Evolutionary conservation across 2,797 vertebrate species (phyloP), one percentile per base, ranked within the genome.

Genomic region (Malurus splendens): DNA sequence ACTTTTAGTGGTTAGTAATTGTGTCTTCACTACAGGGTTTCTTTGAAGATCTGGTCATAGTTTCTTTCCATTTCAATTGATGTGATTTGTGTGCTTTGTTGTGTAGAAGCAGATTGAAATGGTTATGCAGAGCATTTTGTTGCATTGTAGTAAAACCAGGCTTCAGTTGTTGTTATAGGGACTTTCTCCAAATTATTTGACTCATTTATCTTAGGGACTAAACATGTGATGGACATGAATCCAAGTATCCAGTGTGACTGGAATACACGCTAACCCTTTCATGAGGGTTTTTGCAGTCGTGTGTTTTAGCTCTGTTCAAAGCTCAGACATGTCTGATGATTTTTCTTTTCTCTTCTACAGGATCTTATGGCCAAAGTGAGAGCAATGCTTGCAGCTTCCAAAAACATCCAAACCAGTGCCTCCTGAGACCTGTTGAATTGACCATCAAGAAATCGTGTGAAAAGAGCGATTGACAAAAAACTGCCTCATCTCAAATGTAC

Each of bases 291-390:
- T 42, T 77, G 52, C 15, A 32, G 2, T 89, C 28, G 1, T 11
- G 2, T 61, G 8, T 36, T 76, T 70, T 15, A 84, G 24, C 41
- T 60, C n/a, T 39, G 1, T 10, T 65, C 27, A 36, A 87, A 70
- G 18, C 57, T 78, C 57, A 52, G 52, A 9, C 4, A 1, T 3
- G 0, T 24, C 41, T 89, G 28, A 65, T 27, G 10, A 9, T 51
- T 44, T 76, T 76, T 52, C 30, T 94, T 81, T 92, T 71, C 8
- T 54, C 76, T 64, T 33, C 54, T 86, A 14, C 94, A 99, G 99
- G 99, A 99, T 96, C 98, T 99, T 94, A 99, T 99, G 99, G 99
- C 98, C 97, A 99, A 99, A 98, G 99, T 99, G 85, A 98, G 99
- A 95, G 99, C 99, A 45, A 99, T 99, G 99, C 98, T 99, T 64